Conservation (phyloP, 2,113 vertebrate species). For the Oncorhynchus clarkii region DNA sequence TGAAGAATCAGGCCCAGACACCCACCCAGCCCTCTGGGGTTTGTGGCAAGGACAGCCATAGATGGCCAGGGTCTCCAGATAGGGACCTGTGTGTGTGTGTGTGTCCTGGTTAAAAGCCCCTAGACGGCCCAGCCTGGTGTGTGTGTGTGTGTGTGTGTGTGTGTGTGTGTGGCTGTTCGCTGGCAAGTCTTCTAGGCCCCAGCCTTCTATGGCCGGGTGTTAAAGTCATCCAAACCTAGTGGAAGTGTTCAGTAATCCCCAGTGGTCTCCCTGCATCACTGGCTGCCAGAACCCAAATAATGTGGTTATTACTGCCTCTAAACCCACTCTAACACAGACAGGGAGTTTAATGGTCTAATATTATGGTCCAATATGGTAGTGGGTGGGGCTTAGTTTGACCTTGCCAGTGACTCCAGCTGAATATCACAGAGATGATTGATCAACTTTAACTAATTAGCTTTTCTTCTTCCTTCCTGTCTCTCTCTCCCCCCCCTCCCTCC, state of each 20-base stretch:
- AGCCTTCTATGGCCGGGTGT: constrained; percentile 70
- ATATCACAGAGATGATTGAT: neutral
- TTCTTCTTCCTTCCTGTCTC: neutral
- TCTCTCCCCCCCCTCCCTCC: neutral
- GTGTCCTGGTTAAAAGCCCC: no score
- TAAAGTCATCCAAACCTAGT: constrained; percentile 25
- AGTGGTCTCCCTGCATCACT: constrained; percentile 56
- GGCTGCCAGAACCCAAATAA: constrained; percentile 33
- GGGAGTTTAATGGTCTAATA: neutral
- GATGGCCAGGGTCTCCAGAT: constrained; percentile 53
- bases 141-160: no score
- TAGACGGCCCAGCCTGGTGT: no score
- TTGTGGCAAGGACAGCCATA: constrained; percentile 54
- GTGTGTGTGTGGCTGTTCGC: no score
- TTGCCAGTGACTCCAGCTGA: neutral
- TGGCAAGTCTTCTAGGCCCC: constrained; percentile 28
- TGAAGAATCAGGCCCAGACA: constrained; percentile 29
- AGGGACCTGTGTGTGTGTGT: no score
- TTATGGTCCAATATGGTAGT: constrained; percentile 44
- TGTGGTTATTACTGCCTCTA: constrained; percentile 49
- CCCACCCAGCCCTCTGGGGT: constrained; percentile 10
- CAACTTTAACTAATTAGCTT: neutral
- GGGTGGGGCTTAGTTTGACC: constrained; percentile 8
- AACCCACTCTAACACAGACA: constrained; percentile 8
- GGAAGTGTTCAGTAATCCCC: constrained; percentile 42